Percentiles rank a stretch among this genome's conserved stretches.
These are phyloP conservation scores for Asarcornis scutulata DNA, from an alignment of 2,113 vertebrate species.

Conservation along the genomic window DNA sequence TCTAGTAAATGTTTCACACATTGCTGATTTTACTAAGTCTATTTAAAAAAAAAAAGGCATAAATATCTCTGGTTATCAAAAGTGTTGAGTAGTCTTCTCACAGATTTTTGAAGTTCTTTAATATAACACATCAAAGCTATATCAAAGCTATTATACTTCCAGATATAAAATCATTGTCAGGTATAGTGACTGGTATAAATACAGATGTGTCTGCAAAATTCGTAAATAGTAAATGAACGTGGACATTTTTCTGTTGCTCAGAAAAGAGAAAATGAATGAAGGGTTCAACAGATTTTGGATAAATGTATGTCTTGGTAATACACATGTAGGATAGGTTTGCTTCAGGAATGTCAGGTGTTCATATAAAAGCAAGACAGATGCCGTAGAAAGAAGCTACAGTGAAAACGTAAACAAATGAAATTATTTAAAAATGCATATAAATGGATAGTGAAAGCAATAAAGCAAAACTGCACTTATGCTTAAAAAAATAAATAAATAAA, in stretches of 20 bases:
- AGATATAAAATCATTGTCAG: not conserved
- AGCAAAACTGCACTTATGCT: not conserved
- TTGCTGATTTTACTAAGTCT: not conserved
- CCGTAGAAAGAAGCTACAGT: not conserved
- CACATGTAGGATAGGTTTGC: not conserved
- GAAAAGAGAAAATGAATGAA: not conserved
- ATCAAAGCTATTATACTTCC: not conserved
- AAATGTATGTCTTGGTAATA: not conserved
- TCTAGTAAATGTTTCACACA: not conserved
- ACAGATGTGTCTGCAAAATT: not conserved
- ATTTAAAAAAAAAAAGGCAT: accelerated
- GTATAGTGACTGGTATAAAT: not conserved
- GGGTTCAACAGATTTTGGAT: not conserved
- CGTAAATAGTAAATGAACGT: not conserved
- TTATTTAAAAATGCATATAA: not conserved
- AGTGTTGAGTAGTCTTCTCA: not conserved
- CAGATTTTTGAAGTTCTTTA: not conserved
- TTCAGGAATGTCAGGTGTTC: not conserved
- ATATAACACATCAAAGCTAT: not conserved
- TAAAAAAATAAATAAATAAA: not conserved
- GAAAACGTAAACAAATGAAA: not conserved
- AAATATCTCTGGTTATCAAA: not conserved
- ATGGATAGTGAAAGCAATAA: not conserved
- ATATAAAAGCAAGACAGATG: not conserved
- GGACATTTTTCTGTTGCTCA: not conserved